These are phyloP conservation scores for Drosophila sp. DNA, from an alignment of 1,140 invertebrate genomes.

Conservation along the genomic window DNA sequence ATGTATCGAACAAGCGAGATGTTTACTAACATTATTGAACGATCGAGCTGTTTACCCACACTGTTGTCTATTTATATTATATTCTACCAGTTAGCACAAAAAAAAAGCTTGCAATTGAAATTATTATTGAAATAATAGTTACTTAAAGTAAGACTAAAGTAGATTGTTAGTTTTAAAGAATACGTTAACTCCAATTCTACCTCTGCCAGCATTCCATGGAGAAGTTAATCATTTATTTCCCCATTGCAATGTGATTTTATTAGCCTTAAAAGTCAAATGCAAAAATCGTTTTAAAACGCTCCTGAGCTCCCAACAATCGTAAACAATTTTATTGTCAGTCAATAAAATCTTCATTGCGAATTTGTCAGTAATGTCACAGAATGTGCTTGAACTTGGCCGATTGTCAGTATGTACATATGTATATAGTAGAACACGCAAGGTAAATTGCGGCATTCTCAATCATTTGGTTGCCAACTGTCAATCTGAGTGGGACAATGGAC, in stretches of 20 bases:
- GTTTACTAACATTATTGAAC: too few relatives aligned
- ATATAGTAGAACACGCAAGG: conserved; percentile 27
- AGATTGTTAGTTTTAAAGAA: too few relatives aligned
- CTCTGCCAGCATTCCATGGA: not conserved
- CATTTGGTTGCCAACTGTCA: conserved; percentile 48
- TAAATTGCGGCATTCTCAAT: conserved; percentile 36
- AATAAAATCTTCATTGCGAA: conserved; percentile 12
- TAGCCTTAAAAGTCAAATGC: not conserved
- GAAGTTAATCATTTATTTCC: not conserved
- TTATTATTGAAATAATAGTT: too few relatives aligned
- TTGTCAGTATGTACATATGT: not conserved
- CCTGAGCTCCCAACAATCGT: conserved; percentile 16
- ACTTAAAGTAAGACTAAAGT: too few relatives aligned
- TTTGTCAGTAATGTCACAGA: conserved; percentile 14
- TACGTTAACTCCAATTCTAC: not conserved
- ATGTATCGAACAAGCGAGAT: too few relatives aligned
- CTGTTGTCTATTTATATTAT: too few relatives aligned
- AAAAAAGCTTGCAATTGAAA: too few relatives aligned
- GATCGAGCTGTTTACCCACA: too few relatives aligned
- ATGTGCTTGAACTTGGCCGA: conserved; percentile 20
- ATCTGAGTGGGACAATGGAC: conserved; percentile 47
- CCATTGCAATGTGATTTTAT: not conserved
- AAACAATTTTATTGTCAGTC: conserved; percentile 5
- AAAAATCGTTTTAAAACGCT: conserved; percentile 11
- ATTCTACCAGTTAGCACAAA: too few relatives aligned